These are phyloP conservation scores for Squalus acanthias DNA, from an alignment of 2,797 vertebrate genomes.

Conservation along the genomic window DNA sequence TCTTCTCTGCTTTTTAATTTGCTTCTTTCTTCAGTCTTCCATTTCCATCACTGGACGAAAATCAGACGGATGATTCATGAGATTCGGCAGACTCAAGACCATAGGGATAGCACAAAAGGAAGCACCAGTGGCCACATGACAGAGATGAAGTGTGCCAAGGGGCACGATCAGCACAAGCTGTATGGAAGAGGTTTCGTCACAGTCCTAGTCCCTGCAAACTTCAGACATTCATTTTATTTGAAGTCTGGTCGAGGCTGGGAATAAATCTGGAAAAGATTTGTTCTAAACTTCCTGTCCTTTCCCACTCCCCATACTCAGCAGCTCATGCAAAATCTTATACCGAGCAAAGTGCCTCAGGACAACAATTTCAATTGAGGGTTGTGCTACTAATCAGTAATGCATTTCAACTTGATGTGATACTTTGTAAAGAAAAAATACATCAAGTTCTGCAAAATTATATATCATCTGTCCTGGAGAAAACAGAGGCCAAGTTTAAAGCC, in stretches of 20 bases:
- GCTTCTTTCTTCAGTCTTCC: not conserved
- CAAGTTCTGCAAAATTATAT: not conserved
- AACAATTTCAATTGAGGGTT: not conserved
- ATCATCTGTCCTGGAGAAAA: not conserved
- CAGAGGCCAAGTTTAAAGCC: not conserved
- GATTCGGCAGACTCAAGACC: not conserved
- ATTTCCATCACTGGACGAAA: not conserved
- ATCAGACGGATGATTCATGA: not conserved
- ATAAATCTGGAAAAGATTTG: conserved; percentile 18
- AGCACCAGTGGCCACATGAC: not conserved
- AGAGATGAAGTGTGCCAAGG: not conserved
- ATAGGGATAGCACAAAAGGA: not conserved
- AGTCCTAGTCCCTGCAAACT: not conserved
- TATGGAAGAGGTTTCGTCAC: not conserved
- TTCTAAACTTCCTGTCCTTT: not conserved
- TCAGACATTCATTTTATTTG: not conserved
- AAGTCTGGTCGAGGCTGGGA: not conserved
- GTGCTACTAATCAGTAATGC: not conserved
- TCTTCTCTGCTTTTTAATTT: not conserved
- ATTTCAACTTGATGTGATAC: not conserved
- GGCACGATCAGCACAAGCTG: not conserved
- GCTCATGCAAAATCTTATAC: not conserved
- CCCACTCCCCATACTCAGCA: not conserved
- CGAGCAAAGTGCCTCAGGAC: not conserved
- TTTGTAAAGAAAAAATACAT: not conserved